These are phyloP conservation scores for Rana temporaria DNA, from an alignment of 2,113 vertebrate genomes.

Conservation along the genomic window DNA sequence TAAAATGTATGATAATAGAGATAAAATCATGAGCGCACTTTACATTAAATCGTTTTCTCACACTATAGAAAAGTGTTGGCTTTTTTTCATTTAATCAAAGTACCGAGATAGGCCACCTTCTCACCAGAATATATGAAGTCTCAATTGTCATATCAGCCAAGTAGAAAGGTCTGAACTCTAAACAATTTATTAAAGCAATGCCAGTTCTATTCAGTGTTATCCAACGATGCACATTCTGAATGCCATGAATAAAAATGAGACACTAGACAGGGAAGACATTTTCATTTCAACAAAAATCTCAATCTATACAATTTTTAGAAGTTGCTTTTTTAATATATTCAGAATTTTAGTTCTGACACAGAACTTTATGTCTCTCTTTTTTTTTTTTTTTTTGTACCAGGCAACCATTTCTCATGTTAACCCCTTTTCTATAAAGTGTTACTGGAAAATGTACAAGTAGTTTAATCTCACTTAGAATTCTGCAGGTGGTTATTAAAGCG, in stretches of 20 bases:
- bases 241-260: slow-evolving; percentile 42
- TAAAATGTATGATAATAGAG: slow-evolving; percentile 17
- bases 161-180: background rate
- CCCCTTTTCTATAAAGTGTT: background rate
- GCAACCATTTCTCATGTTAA: slow-evolving; percentile 21
- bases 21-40: background rate
- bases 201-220: slow-evolving; percentile 13
- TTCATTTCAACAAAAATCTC: slow-evolving; percentile 25
- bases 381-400: background rate
- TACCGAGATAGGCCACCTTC: slow-evolving; percentile 9
- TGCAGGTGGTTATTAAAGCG: background rate
- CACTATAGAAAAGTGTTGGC: background rate
- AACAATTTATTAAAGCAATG: slow-evolving; percentile 28
- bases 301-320: background rate
- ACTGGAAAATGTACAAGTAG: background rate
- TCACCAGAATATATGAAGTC: slow-evolving; percentile 10
- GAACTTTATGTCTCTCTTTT: background rate
- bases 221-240: background rate
- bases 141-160: slow-evolving; percentile 22
- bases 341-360: background rate
- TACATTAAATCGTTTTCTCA: background rate
- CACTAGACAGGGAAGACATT: slow-evolving; percentile 21
- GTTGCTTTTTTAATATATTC: slow-evolving; percentile 9
- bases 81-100: slow-evolving; percentile 8
- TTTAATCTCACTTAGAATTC: slow-evolving; percentile 5